A percentile compares a stretch with the other conserved stretches of the same genome.
phyloP scores from a whole-genome alignment of 92 coral and sea anemone species.

The Umimayanthus kanabou region DNA sequence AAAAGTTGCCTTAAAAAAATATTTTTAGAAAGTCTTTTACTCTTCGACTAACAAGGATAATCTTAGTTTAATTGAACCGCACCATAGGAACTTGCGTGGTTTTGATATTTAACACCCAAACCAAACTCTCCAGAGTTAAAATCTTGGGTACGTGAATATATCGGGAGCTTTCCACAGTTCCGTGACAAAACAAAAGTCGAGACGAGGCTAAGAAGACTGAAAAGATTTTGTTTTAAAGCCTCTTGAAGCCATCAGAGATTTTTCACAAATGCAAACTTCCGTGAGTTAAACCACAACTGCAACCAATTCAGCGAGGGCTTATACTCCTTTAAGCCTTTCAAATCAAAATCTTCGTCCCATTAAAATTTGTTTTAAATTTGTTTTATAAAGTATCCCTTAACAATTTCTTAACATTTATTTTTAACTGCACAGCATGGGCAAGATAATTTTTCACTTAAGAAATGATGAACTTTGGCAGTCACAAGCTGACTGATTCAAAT shows the following conservation, averaged over 20 bases:
- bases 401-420: not conserved
- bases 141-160: not conserved
- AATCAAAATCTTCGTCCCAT: not conserved
- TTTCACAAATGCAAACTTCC: slow-evolving; percentile 4
- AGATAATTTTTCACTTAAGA: not conserved
- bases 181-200: slow-evolving; percentile 8
- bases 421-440: not conserved
- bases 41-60: not conserved
- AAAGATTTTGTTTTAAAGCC: not conserved
- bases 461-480: not conserved
- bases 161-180: not conserved
- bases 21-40: not conserved
- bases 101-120: not conserved
- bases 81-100: not conserved
- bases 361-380: not conserved
- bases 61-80: not conserved
- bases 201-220: not conserved
- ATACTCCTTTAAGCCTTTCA: not conserved
- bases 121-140: not conserved
- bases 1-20: not conserved
- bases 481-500: not conserved
- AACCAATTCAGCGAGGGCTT: not conserved
- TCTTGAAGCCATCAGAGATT: slow-evolving; percentile 2
- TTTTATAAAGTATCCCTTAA: not conserved
- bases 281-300: slow-evolving; percentile 27